A percentile compares a stretch with the other conserved stretches of the same genome.
Evolutionary conservation across 2,888 invertebrate species (phyloP).

Genomic region (Archips xylosteana): DNA sequence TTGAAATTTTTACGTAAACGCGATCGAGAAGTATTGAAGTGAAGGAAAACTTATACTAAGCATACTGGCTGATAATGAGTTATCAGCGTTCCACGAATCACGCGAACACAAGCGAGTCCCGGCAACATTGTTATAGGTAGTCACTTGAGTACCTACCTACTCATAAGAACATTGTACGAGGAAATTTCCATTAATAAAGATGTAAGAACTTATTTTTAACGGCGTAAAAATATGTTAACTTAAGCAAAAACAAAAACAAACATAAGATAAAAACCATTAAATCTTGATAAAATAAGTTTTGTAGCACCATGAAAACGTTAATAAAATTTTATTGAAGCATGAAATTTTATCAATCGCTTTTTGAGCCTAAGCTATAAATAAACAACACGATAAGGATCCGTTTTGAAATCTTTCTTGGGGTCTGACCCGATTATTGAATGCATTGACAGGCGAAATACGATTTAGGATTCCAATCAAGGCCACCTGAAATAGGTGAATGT

Average conservation of each 20-base stretch:
- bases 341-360: conserved; percentile 70
- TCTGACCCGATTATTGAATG: conserved; percentile 74
- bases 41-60: too few relatives aligned
- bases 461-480: conserved; percentile 78
- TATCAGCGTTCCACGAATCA: conserved; percentile 39
- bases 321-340: conserved; percentile 66
- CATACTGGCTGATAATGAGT: conserved; percentile 31
- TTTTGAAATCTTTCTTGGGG: conserved; percentile 61
- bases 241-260: background rate
- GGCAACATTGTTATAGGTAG: conserved; percentile 31
- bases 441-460: conserved; percentile 76
- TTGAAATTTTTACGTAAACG: too few relatives aligned
- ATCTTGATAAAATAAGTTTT: conserved; percentile 17
- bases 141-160: background rate
- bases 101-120: conserved; percentile 13
- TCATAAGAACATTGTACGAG: conserved; percentile 18
- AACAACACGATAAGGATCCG: conserved; percentile 69
- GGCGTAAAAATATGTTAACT: background rate
- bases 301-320: conserved; percentile 49
- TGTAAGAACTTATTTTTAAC: conserved; percentile 18
- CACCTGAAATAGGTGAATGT: conserved; percentile 74
- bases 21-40: too few relatives aligned
- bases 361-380: conserved; percentile 62
- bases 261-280: conserved; percentile 5
- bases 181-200: conserved; percentile 21